phyloP scores from a whole-genome alignment of 1,140 invertebrate genomes.

The Reticulitermes speratus region DNA sequence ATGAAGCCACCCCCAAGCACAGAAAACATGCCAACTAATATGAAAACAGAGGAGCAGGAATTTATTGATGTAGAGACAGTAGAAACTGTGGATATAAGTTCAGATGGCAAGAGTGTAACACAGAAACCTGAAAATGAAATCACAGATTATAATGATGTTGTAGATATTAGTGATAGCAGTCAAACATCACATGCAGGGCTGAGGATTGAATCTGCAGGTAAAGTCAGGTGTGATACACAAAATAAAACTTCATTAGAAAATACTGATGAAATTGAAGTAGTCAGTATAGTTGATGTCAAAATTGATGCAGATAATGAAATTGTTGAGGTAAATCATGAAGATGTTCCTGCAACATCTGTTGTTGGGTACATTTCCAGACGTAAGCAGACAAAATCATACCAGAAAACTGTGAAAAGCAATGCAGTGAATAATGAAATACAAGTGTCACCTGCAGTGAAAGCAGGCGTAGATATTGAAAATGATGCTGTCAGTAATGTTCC shows the following conservation, averaged over 20 bases:
- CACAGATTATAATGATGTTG: neutral
- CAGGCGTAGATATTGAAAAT: neutral
- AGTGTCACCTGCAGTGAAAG: neutral
- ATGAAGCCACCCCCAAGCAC: neutral
- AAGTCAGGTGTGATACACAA: neutral
- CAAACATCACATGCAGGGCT: neutral
- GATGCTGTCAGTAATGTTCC: neutral
- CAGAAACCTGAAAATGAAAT: neutral
- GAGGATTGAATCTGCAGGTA: neutral
- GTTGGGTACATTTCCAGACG: neutral
- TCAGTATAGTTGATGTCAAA: neutral
- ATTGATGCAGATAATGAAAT: neutral
- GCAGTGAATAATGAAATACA: neutral
- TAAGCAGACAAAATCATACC: neutral
- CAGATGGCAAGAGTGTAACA: neutral
- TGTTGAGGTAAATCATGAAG: neutral
- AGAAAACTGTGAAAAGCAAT: neutral
- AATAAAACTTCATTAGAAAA: neutral
- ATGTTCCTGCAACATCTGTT: neutral
- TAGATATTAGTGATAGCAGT: neutral
- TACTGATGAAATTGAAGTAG: conserved; percentile 1
- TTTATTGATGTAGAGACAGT: neutral
- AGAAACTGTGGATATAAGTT: neutral
- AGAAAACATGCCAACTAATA: neutral
- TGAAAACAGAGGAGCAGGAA: neutral